Evolutionary conservation across 2,797 vertebrate species (phyloP), one percentile per base, ranked within the genome.

Genomic region (Sebastes baramenuke): DNA sequence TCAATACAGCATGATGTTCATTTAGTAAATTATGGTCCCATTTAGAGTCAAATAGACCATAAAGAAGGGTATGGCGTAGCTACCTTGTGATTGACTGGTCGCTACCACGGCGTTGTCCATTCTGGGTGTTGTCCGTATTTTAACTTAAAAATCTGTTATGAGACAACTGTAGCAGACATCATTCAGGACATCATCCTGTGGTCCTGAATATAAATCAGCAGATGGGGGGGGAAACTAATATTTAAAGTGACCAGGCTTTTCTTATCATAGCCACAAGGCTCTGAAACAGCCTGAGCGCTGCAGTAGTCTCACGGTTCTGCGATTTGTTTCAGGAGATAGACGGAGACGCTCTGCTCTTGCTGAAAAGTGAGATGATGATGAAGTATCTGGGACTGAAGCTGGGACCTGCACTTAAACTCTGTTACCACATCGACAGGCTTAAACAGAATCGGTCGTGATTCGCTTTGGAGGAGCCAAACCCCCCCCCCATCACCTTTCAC

Each of bases 301-400:
- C 36, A 38, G 36, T 38, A 6, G 8, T 73, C 36, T 59, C 7
- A 3, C 5, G 2, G n/a, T 14, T 68, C 12, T 74, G 24, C 61
- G 59, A 16, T 91, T 13, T 84, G 42, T 88, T 93, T 64, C 90
- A 99, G 98, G 98, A 99, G 94, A 99, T 98, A 75, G 98, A 99
- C 6, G 98, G 98, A 75, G 96, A 98, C 30, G 98, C 98, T 72
- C 94, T 99, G 80, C 83, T 99, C 69, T 88, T 99, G 92, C 95
- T 99, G 93, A 99, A 97, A 94, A 99, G 98, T 6, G 98, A 99
- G 89, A 97, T 98, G 98, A 96, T 99, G 93, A 99, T 99, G 98
- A 99, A 99, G 92, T 99, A 99, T 86, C 94, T 99, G 92, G 98
- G 98, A 88, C 95, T 99, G 90, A 99, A 99, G 94, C 93, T 99